Evolutionary conservation across 2,888 invertebrate genomes (phyloP), one percentile per base, ranked within the genome.

Genomic region (Timema cristinae): DNA sequence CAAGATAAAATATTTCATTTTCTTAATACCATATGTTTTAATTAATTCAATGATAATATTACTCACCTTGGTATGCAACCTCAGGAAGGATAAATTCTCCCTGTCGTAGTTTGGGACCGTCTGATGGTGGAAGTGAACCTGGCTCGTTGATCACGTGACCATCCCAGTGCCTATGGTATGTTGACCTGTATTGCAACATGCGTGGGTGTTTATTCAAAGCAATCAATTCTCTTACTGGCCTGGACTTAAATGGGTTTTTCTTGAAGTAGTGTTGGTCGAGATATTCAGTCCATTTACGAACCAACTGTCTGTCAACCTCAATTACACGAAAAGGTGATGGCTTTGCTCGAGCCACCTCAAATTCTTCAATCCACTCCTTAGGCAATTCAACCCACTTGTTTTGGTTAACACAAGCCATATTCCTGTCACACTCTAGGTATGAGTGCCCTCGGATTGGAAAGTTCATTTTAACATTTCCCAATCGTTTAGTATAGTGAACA

Each of bases 341-440:
- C 13, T 63, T n/a, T 10, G 48, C 7, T 16, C 63, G 32, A 47
- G 4, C 63, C 13, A 63, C 63, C 32, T 32, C 32, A 63, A 63
- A 16, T 8, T 63, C 47, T 10, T 63, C 11, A 32, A 32, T 48
- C 63, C 63, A 63, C 13, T 63, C 47, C 4, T 16, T 48, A 63
- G 63, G 63, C 32, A 63, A 48, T 63, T 63, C 32, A 63, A 48
- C 32, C 32, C 47, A 8, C 32, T 32, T 63, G 0, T 63, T 63
- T 32, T 48, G 63, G 9, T 63, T 32, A n/a, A 63, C 48, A 32
- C 32, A 7, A 2, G 32, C 63, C 63, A 47, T 47, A 32, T 63
- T 63, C 11, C 63, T 32, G 48, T 32, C 63, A 47, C 63, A 63
- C 63, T 63, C 63, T 48, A 63, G 13, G 47, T 63, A 63, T 63